phyloP scores from a whole-genome alignment of 2,113 vertebrate genomes.

The Parotia lawesii region DNA sequence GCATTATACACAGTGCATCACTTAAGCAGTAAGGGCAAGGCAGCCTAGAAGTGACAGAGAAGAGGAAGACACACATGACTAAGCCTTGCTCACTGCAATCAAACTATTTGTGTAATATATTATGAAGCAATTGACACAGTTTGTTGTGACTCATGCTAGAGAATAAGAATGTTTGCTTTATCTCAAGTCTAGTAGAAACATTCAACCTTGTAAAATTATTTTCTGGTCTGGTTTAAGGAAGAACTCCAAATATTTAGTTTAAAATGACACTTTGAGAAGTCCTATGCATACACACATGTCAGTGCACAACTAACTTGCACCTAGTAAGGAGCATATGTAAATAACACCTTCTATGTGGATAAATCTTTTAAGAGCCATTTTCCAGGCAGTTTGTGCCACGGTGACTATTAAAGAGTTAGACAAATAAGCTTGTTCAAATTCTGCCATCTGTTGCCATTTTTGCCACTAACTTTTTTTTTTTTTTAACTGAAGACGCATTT shows the following conservation, averaged over 20 bases:
- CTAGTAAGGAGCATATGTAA: neutral
- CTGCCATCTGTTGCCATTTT: neutral
- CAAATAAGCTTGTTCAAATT: neutral
- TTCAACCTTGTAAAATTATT: neutral
- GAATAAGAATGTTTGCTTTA: neutral
- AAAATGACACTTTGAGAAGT: neutral
- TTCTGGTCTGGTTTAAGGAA: neutral
- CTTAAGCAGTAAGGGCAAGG: neutral
- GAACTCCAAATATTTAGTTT: neutral
- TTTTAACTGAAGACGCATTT: neutral
- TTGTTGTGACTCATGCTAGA: neutral
- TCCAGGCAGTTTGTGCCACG: neutral
- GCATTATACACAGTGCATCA: neutral
- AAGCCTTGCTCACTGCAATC: neutral
- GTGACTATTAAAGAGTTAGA: neutral
- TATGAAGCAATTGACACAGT: neutral
- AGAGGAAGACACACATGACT: neutral
- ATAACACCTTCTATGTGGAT: fast-evolving
- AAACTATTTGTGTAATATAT: neutral
- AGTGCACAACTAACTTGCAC: neutral
- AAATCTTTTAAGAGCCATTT: neutral
- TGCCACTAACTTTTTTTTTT: neutral
- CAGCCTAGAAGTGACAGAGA: neutral
- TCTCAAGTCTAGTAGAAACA: neutral
- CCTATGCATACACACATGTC: neutral